Base-by-base conservation (phyloP, 2,113 vertebrate species). In the Scartelaos histophorus region DNA sequence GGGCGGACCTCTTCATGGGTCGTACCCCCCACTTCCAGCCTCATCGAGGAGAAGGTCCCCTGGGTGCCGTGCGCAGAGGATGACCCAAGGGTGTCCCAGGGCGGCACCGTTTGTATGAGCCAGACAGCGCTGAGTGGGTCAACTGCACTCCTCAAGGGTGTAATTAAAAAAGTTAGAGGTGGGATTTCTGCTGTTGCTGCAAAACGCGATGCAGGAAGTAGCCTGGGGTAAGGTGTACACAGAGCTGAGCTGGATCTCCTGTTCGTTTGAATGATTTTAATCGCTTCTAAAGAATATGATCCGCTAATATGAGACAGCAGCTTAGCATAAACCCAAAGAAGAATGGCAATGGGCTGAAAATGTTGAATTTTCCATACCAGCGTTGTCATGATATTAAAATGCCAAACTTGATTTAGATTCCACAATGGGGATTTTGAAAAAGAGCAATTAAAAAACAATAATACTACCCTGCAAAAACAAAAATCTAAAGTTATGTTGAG, bases 161-260 rank as follows among this genome's bases (percentile, higher is more conserved):
- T 89, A 78, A 91, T 90, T 90, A 87, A 87, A 64, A 88, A 88
- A 86, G 88, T 86, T 77, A 75, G 75, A 82, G 71, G 80, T 82
- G 74, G 65, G 74, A 83, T 83, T 86, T 88, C 25, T 84, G 76
- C 75, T 81, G 69, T 67, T 71, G 67, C 79, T 83, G 85, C 78
- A 83, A 67, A 84, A 79, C 69, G 47, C 13, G 17, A 22, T 53
- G 24, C 64, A 73, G 73, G 57, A 17, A 76, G 61, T 62, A 70
- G 72, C 76, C 69, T 0, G 47, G 56, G 69, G 80, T 38, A 0
- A 68, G 45, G 43, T 75, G 46, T 10, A 77, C 35, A 69, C 34
- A 25, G n/a, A 11, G 76, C 67, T 57, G 58, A 66, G 69, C 45
- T 47, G 21, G 47, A 2, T 66, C 47, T 56, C 53, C 57, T 53